Base-by-base conservation (phyloP, 2,888 invertebrate genomes). In the Scaptomyza tumidula region DNA sequence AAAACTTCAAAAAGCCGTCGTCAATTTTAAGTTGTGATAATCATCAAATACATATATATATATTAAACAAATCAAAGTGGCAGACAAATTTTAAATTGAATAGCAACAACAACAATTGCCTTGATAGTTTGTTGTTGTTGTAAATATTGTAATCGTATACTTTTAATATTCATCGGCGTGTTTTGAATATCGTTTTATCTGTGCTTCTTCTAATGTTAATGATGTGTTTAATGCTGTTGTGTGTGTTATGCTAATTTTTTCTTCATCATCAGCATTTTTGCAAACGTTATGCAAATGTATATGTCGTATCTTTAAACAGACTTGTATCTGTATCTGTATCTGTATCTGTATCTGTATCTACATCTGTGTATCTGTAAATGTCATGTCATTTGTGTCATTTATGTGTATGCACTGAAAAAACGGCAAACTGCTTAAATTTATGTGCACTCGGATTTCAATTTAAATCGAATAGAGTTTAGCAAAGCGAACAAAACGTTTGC, bases 1-100 rank as follows among this genome's bases (percentile, higher is more conserved):
- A 73, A 70, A 58, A 50, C 44, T 61, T 44, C 43, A 61, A 78
- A 81, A 78, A 75, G 85, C 83, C 83, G 83, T 83, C 83, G 83
- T 85, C 60, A 82, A 75, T 55, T 63, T 52, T 66, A 33, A 58
- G 49, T 71, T 45, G 50, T 24, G 49, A 33, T 37, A 16, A 41
- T 24, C 19, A 52, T 33, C 14, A 31, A 45, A 45, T 31, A 43
- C 14, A 49, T 13, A 49, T 54, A 27, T 41, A 33, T 1, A 19
- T 19, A 19, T 19, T 1, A 52, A 58, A 46, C 11, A 27, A 3
- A 70, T 11, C 43, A 14, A 13, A 43, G 19, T 33, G 19, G 37
- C 37, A 52, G 27, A 41, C 14, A 24, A 24, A 24, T 24, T 24
- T 24, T 19, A 19, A 19, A 19, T 19, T 19, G 19, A 19, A 19